Conservation (phyloP, 2,113 vertebrate species). For the Hepsetus odoe region DNA sequence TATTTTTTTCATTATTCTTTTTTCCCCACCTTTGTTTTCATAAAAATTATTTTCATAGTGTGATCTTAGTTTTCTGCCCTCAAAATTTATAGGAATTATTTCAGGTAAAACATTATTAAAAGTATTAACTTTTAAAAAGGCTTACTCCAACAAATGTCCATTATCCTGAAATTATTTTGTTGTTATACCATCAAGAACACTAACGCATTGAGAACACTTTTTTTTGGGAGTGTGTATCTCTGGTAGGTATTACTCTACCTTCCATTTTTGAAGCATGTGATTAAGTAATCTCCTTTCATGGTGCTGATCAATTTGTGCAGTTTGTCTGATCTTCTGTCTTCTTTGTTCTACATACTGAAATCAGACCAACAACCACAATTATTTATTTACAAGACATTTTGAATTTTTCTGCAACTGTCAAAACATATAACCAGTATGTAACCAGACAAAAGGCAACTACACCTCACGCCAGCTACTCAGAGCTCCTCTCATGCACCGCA, state of each 20-base stretch:
- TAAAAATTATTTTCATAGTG: too few species aligned
- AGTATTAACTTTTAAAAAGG: too few species aligned
- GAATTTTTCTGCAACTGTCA: background rate
- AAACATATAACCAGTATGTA: background rate
- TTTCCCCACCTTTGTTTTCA: too few species aligned
- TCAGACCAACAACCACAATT: background rate
- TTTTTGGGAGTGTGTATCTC: background rate
- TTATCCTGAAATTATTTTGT: too few species aligned
- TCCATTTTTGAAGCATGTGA: conserved; percentile 61
- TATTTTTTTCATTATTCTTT: too few species aligned
- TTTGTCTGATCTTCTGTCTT: conserved; percentile 56
- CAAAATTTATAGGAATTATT: background rate
- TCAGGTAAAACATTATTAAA: background rate
- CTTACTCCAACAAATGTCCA: too few species aligned
- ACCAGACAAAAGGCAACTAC: background rate
- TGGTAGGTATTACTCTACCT: conserved; percentile 54
- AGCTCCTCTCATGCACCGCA: conserved; percentile 58
- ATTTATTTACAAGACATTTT: conserved; percentile 50
- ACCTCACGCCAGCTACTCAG: conserved; percentile 72
- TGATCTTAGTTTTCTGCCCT: background rate
- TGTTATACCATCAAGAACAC: too few species aligned
- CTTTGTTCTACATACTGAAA: conserved; percentile 71
- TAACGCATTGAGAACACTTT: too few species aligned
- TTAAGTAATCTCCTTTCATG: conserved; percentile 63
- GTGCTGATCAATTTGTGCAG: conserved; percentile 56